Conservation (phyloP, 2,113 vertebrate genomes). For the Leptocoma aspasia region DNA sequence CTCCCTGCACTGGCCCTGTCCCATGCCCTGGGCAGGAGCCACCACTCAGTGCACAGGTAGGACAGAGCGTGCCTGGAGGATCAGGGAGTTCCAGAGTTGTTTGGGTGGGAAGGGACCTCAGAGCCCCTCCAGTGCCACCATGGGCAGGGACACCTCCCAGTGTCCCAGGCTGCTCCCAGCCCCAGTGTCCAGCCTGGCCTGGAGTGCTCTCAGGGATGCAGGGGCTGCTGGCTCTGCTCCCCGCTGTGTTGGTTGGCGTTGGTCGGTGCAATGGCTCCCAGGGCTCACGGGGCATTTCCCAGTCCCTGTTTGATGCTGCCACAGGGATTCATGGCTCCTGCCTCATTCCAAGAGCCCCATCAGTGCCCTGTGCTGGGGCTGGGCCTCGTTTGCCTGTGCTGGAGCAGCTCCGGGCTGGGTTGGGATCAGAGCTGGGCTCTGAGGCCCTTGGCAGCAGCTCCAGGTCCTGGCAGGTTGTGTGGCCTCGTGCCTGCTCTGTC, state of each 20-base stretch:
- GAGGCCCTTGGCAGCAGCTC: background rate
- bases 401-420: background rate
- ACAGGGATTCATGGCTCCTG: background rate
- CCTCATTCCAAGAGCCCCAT: background rate
- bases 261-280: background rate
- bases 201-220: accelerated
- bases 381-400: background rate
- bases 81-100: background rate
- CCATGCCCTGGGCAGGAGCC: background rate
- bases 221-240: background rate
- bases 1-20: background rate
- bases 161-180: background rate
- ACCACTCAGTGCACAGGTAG: background rate
- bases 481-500: background rate
- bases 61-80: background rate
- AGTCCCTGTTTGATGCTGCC: background rate
- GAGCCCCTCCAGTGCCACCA: background rate
- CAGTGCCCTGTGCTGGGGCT: background rate
- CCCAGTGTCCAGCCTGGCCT: background rate
- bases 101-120: background rate
- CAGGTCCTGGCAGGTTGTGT: background rate
- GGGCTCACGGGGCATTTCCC: background rate
- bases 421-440: background rate
- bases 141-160: background rate
- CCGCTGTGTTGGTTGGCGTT: accelerated